Evolutionary conservation across 2,888 invertebrate genomes (phyloP).

Genomic region (Amblyteles armatorius): DNA sequence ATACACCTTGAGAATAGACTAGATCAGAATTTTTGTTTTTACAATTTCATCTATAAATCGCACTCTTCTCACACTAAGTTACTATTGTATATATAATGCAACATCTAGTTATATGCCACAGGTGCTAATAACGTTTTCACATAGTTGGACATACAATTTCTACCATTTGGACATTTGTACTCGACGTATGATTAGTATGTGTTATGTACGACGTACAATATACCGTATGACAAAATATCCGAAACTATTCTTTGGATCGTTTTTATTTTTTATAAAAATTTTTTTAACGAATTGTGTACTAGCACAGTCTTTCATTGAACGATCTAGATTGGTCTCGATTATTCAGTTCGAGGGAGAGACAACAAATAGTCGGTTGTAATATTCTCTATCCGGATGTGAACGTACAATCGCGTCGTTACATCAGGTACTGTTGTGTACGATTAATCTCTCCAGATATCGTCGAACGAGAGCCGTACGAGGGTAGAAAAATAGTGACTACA

Average conservation of each 20-base stretch:
- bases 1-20: conserved; percentile 39
- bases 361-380: conserved; percentile 2
- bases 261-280: conserved; percentile 13
- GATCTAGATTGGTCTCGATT: conserved; percentile 42
- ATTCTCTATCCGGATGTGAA: conserved; percentile 24
- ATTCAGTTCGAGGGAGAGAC: conserved; percentile 1
- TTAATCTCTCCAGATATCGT: conserved; percentile 20
- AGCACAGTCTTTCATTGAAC: conserved; percentile 37
- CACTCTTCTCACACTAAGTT: neutral
- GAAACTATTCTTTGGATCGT: conserved; percentile 68
- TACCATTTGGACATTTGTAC: conserved; percentile 79
- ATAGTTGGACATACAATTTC: conserved; percentile 34
- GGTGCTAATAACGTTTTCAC: conserved; percentile 35
- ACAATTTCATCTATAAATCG: conserved; percentile 7
- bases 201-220: conserved; percentile 48
- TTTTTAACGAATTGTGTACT: conserved; percentile 36
- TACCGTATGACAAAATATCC: conserved; percentile 80
- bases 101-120: conserved; percentile 15
- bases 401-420: conserved; percentile 10
- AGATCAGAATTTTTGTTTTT: conserved; percentile 42
- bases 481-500: conserved; percentile 60
- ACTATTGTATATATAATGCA: conserved; percentile 19
- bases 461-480: conserved; percentile 24
- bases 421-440: conserved; percentile 30
- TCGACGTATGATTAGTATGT: conserved; percentile 71